These are phyloP conservation scores for Epirrita christyi DNA, from an alignment of 2,888 invertebrate species.

Conservation along the genomic window DNA sequence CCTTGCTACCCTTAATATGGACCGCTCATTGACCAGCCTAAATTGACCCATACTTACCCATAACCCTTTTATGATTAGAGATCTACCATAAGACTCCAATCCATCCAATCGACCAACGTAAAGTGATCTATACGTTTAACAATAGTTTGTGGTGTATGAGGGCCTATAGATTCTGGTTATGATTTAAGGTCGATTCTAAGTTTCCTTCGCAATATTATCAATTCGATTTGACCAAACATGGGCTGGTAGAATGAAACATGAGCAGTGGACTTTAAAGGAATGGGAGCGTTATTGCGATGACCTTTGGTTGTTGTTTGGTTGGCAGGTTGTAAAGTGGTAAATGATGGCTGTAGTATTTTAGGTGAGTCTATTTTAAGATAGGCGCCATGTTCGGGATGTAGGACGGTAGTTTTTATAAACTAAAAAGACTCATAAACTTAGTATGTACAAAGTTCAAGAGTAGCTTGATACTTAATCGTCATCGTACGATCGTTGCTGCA, in stretches of 20 bases:
- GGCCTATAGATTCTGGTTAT: slow-evolving; percentile 20
- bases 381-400: slow-evolving; percentile 24
- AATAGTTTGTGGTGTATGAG: not conserved
- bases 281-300: slow-evolving; percentile 38
- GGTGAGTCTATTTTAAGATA: slow-evolving; percentile 23
- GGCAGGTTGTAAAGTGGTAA: no score
- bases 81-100: slow-evolving; percentile 7
- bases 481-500: no score
- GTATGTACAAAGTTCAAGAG: no score
- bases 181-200: slow-evolving; percentile 52
- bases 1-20: slow-evolving; percentile 67
- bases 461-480: no score
- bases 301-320: slow-evolving; percentile 35
- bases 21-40: slow-evolving; percentile 10
- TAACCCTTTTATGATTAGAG: not conserved
- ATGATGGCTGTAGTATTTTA: slow-evolving; percentile 16
- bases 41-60: slow-evolving; percentile 30
- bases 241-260: slow-evolving; percentile 59
- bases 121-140: not conserved
- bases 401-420: slow-evolving; percentile 13
- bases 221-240: slow-evolving; percentile 68
- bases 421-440: no score
- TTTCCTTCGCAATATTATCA: slow-evolving; percentile 47
- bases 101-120: not conserved
- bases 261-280: slow-evolving; percentile 47